These are phyloP conservation scores for Diogma glabrata DNA, from an alignment of 2,888 invertebrate genomes.

Conservation along the genomic window DNA sequence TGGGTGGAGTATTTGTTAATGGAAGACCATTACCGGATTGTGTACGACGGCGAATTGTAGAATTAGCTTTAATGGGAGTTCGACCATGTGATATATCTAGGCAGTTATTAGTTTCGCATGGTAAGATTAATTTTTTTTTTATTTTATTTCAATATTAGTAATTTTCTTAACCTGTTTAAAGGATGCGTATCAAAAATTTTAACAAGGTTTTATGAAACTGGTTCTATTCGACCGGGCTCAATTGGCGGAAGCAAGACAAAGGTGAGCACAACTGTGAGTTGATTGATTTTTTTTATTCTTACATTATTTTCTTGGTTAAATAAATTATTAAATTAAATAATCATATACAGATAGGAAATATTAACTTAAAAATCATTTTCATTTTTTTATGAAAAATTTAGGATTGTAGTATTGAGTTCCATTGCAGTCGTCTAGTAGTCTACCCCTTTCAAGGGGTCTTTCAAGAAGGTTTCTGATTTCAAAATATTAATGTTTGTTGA, in stretches of 20 bases:
- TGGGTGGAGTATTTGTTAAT: constrained; percentile 95
- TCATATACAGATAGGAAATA: no score
- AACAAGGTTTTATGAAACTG: constrained; percentile 93
- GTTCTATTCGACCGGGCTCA: constrained; percentile 88
- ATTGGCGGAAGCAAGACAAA: constrained; percentile 93
- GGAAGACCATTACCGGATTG: constrained; percentile 94
- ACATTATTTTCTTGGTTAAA: no score
- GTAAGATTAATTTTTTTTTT: constrained; percentile 23
- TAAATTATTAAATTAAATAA: no score
- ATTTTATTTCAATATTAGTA: constrained; percentile 9
- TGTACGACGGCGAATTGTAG: constrained; percentile 85
- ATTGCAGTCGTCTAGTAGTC: no score
- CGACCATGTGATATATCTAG: constrained; percentile 94
- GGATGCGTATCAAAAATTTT: constrained; percentile 94
- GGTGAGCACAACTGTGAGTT: constrained; percentile 41
- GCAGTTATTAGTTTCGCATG: constrained; percentile 85
- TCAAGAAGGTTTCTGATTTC: no score
- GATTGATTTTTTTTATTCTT: background rate
- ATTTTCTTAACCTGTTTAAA: constrained; percentile 18
- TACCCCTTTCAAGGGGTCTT: no score
- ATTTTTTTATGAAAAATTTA: no score
- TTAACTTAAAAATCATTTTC: no score
- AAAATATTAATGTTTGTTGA: no score
- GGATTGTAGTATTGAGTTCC: no score
- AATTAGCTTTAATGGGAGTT: constrained; percentile 87